Base-by-base conservation (phyloP, 2,797 vertebrate species). In the Macropus fuliginosus region DNA sequence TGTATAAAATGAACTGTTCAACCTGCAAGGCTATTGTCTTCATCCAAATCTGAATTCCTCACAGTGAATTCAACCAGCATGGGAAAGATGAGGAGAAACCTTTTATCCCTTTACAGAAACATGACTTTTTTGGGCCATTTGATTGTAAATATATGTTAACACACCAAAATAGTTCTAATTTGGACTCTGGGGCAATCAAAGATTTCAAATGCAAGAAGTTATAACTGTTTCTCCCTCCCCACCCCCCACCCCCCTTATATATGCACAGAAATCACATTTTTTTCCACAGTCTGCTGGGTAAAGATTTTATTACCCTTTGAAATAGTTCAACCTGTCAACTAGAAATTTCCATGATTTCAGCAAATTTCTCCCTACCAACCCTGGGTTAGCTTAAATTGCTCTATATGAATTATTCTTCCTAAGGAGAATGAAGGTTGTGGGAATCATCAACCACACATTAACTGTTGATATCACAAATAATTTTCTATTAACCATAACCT, bases 331-430 rank as follows among this genome's bases (percentile, higher is more conserved):
- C 11, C 56, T 94, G 55, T 59, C 34, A 66, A 56, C 13, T 89
- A 27, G 93, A 74, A 94, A 91, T 59, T 12, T 28, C 40, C 93
- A 34, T 90, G 54, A 1, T 55, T 29, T 87, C 66, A 81, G 46
- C n/a, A 40, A 81, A 46, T 81, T 40, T 46, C 62, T 34, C 90
- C 0, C 92, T 92, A 55, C 52, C 91, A 94, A 91, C 1, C 0
- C 16, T 94, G 3, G 56, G 31, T 91, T 14, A 92, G 16, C 40
- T n/a, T 94, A 27, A 92, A 93, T 52, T 94, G 2, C 34, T 95
- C 34, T 40, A 81, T 5, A 6, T 57, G 91, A 96, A 52, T 95
- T 96, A 96, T 94, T 94, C 94, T 95, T 97, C 91, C 40, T 54
- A 81, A 9, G 56, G n/a, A 95, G 29, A 94, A 92, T 93, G 92